A percentile compares a stretch with the other conserved stretches of the same genome.
These are phyloP conservation scores for Dryobotodes eremita DNA, from an alignment of 2,888 invertebrate species.

Conservation along the genomic window DNA sequence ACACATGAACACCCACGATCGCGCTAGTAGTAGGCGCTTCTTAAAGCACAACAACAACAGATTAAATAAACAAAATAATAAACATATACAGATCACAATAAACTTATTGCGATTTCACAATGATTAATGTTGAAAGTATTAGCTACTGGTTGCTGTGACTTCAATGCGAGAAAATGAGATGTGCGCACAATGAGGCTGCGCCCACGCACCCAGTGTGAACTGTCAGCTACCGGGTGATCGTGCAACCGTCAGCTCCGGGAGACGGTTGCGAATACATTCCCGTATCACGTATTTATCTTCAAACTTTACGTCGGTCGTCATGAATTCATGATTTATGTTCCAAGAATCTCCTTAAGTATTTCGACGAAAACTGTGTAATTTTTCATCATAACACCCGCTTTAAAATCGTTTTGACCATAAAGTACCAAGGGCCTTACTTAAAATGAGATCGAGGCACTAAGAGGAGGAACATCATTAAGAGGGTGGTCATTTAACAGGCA, in stretches of 20 bases:
- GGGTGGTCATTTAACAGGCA: slow-evolving; percentile 86
- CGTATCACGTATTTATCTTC: slow-evolving; percentile 63
- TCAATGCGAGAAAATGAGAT: slow-evolving; percentile 87
- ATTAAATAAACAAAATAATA: slow-evolving; percentile 40
- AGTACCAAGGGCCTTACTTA: slow-evolving; percentile 73
- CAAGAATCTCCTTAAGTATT: slow-evolving; percentile 60
- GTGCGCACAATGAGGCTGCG: slow-evolving; percentile 82
- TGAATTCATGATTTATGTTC: slow-evolving; percentile 63
- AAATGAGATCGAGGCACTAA: slow-evolving; percentile 72
- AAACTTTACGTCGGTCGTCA: slow-evolving; percentile 15
- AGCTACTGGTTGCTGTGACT: slow-evolving; percentile 81
- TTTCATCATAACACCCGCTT: slow-evolving; percentile 74
- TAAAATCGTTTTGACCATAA: slow-evolving; percentile 77
- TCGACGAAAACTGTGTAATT: slow-evolving; percentile 69
- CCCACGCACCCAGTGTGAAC: slow-evolving; percentile 79
- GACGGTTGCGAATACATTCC: slow-evolving; percentile 55
- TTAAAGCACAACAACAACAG: slow-evolving; percentile 5
- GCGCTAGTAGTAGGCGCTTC: slow-evolving; percentile 1
- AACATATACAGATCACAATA: slow-evolving; percentile 61
- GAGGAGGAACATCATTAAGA: slow-evolving; percentile 80
- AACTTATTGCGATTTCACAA: slow-evolving; percentile 65
- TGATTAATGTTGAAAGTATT: slow-evolving; percentile 82
- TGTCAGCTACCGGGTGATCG: slow-evolving; percentile 84
- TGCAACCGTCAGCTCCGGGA: slow-evolving; percentile 52
- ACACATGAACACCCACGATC: slow-evolving; percentile 3